These are phyloP conservation scores for Smittia sp. DNA, from an alignment of 2,888 invertebrate genomes.

Conservation along the genomic window DNA sequence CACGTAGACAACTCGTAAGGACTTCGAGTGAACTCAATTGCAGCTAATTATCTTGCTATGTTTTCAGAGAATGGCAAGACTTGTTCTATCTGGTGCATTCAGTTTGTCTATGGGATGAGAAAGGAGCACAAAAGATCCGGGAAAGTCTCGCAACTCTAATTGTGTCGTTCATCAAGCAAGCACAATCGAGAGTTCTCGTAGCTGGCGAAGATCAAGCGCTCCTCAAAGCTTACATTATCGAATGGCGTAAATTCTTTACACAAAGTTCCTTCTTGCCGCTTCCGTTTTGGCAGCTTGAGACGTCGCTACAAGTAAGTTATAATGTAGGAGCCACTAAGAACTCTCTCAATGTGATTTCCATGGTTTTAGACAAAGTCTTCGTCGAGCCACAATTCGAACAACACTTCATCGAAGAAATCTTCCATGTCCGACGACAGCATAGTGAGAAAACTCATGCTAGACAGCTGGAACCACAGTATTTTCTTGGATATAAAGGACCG, in stretches of 20 bases:
- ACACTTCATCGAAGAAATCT: conserved; percentile 54
- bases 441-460: conserved; percentile 93
- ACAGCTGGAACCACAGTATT: conserved; percentile 97
- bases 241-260: conserved; percentile 98
- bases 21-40: background rate
- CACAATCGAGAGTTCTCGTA: conserved; percentile 82
- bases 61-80: conserved; percentile 88
- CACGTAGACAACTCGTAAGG: conserved; percentile 72
- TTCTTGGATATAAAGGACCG: conserved; percentile 93
- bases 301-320: conserved; percentile 65
- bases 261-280: conserved; percentile 96
- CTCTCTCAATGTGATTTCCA: conserved; percentile 41
- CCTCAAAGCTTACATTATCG: conserved; percentile 92
- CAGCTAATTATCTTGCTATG: background rate
- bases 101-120: conserved; percentile 96
- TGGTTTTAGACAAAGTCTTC: conserved; percentile 22
- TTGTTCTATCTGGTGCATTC: conserved; percentile 93
- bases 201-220: conserved; percentile 94
- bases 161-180: conserved; percentile 89
- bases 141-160: conserved; percentile 90
- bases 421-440: conserved; percentile 79
- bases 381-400: conserved; percentile 43
- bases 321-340: conserved; percentile 49
- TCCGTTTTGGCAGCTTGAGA: conserved; percentile 91
- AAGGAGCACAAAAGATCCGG: conserved; percentile 83